phyloP scores from a whole-genome alignment of 2,113 vertebrate species.

The Ceyx melanurus region DNA sequence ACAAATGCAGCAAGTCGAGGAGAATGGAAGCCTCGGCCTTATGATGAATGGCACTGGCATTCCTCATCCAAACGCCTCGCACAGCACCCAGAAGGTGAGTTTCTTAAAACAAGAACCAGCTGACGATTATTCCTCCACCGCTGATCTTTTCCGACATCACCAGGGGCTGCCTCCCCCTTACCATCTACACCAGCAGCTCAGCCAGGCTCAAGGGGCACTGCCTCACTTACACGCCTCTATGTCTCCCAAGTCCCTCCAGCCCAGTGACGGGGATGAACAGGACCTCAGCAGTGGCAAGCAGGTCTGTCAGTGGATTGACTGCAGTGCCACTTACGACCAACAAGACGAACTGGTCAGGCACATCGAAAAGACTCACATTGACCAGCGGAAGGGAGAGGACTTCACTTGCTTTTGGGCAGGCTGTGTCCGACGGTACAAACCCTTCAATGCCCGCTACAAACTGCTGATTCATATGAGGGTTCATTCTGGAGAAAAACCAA shows the following conservation, averaged over 20 bases:
- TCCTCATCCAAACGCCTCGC: constrained; percentile 70
- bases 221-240: constrained; percentile 74
- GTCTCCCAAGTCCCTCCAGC: constrained; percentile 76
- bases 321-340: constrained; percentile 91
- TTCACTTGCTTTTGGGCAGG: constrained; percentile 99
- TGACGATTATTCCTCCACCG: constrained; percentile 86
- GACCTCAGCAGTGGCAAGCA: constrained; percentile 81
- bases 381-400: constrained; percentile 98
- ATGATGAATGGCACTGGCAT: constrained; percentile 64
- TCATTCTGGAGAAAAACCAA: constrained; percentile 98
- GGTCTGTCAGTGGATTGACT: constrained; percentile 97
- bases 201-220: constrained; percentile 71
- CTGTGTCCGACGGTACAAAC: constrained; percentile 95
- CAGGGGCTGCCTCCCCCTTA: constrained; percentile 90
- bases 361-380: constrained; percentile 98
- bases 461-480: constrained; percentile 99
- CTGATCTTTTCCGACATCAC: constrained; percentile 82
- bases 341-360: constrained; percentile 98
- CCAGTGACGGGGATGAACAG: constrained; percentile 64
- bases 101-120: constrained; percentile 92
- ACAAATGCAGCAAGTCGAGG: constrained; percentile 77
- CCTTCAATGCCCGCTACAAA: constrained; percentile 99
- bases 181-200: constrained; percentile 84
- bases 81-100: constrained; percentile 76
- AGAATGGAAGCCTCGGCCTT: constrained; percentile 70